Conservation (phyloP, 2,797 vertebrate genomes). For the Molossus molossus region DNA sequence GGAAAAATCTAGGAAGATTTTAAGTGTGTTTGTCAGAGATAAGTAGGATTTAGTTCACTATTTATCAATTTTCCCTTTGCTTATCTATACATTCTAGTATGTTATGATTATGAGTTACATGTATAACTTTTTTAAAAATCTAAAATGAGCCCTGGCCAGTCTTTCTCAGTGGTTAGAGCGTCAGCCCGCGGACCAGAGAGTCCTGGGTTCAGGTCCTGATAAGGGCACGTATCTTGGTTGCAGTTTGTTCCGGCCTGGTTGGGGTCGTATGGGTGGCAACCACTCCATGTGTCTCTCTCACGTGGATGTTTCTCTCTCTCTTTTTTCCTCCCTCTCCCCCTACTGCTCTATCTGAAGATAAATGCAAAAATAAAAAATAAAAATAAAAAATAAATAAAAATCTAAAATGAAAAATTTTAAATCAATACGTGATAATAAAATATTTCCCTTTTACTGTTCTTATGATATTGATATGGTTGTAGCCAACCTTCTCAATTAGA, state of each 20-base stretch:
- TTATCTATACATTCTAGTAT: constrained; percentile 36
- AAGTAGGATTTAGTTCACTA: neutral
- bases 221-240: too few species aligned
- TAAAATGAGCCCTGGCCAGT: neutral
- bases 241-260: too few species aligned
- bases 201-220: too few species aligned
- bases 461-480: constrained; percentile 32
- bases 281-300: too few species aligned
- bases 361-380: too few species aligned
- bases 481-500: constrained; percentile 38
- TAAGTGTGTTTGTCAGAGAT: constrained; percentile 35
- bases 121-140: constrained; percentile 10
- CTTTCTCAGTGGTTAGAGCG: too few species aligned
- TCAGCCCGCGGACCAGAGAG: too few species aligned
- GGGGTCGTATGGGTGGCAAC: too few species aligned
- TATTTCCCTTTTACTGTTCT: constrained; percentile 46
- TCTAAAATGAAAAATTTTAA: constrained; percentile 33
- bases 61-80: constrained; percentile 40
- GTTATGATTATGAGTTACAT: neutral
- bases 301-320: too few species aligned
- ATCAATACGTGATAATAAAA: constrained; percentile 28
- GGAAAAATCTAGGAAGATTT: constrained; percentile 24
- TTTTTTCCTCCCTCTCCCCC: too few species aligned
- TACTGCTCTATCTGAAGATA: too few species aligned
- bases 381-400: constrained; percentile 58